Evolutionary conservation across 2,888 invertebrate species (phyloP).

Genomic region (Mycalesis mineus): DNA sequence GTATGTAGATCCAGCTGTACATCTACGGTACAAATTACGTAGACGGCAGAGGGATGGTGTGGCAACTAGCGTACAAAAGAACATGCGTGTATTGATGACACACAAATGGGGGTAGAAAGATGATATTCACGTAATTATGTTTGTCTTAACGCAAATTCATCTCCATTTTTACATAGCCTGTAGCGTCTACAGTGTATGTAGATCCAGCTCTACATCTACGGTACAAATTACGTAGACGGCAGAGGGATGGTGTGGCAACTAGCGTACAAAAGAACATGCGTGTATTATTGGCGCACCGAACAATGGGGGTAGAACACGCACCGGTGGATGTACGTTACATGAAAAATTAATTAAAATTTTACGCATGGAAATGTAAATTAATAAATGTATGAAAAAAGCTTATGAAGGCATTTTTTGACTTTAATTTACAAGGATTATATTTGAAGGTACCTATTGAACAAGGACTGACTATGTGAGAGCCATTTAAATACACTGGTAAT

Average conservation of each 20-base stretch:
- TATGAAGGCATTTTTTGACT: too few relatives aligned
- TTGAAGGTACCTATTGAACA: too few relatives aligned
- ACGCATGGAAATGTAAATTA: slow-evolving; percentile 22
- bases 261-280: slow-evolving; percentile 2
- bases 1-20: too few relatives aligned
- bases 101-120: slow-evolving; percentile 35
- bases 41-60: neutral
- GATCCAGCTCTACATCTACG: too few relatives aligned
- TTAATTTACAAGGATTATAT: too few relatives aligned
- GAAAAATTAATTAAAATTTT: slow-evolving; percentile 48
- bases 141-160: too few relatives aligned
- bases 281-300: slow-evolving; percentile 49
- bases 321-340: slow-evolving; percentile 29
- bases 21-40: neutral
- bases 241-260: neutral
- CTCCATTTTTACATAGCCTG: too few relatives aligned
- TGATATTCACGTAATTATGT: too few relatives aligned
- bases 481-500: too few relatives aligned
- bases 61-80: neutral
- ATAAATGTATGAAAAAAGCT: too few relatives aligned
- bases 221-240: neutral
- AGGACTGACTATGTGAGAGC: too few relatives aligned
- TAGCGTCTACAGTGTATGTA: too few relatives aligned
- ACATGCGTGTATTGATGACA: slow-evolving; percentile 38
- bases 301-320: slow-evolving; percentile 31